phyloP scores from a whole-genome alignment of 2,797 vertebrate species.

The Gadopsis bispinosus region DNA sequence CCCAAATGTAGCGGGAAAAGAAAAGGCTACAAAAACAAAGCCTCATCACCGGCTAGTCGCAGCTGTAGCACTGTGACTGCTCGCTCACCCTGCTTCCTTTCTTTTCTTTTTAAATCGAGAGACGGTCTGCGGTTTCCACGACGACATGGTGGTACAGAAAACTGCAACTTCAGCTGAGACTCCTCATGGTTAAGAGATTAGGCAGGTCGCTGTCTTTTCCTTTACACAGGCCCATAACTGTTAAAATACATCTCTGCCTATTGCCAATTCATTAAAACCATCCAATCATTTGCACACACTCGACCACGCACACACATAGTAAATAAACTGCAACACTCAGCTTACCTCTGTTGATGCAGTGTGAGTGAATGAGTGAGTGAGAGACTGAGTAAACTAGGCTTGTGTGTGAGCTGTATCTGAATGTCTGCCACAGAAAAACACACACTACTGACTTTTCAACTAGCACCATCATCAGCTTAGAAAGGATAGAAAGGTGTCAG shows the following conservation, averaged over 20 bases:
- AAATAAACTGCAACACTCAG: too few species aligned
- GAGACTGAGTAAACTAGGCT: too few species aligned
- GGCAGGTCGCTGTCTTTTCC: constrained; percentile 4
- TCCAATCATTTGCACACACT: background rate
- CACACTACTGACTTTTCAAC: too few species aligned
- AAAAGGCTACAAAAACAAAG: background rate
- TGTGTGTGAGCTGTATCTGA: too few species aligned
- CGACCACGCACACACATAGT: too few species aligned
- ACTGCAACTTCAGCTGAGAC: constrained; percentile 13
- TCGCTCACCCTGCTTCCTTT: background rate
- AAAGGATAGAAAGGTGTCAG: too few species aligned
- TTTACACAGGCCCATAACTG: constrained; percentile 7
- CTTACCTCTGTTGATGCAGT: too few species aligned
- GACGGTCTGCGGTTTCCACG: constrained; percentile 29
- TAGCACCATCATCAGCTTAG: too few species aligned
- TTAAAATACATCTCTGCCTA: constrained; percentile 12
- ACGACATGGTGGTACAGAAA: background rate
- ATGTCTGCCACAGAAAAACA: too few species aligned
- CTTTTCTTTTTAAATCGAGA: background rate
- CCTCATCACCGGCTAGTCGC: constrained; percentile 2
- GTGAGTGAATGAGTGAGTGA: too few species aligned
- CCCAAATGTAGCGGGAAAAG: background rate
- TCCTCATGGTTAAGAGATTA: constrained; percentile 38
- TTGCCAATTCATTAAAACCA: constrained; percentile 6
- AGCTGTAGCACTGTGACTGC: background rate